phyloP scores from a whole-genome alignment of 2,888 invertebrate genomes.

The Steinernema hermaphroditum region DNA sequence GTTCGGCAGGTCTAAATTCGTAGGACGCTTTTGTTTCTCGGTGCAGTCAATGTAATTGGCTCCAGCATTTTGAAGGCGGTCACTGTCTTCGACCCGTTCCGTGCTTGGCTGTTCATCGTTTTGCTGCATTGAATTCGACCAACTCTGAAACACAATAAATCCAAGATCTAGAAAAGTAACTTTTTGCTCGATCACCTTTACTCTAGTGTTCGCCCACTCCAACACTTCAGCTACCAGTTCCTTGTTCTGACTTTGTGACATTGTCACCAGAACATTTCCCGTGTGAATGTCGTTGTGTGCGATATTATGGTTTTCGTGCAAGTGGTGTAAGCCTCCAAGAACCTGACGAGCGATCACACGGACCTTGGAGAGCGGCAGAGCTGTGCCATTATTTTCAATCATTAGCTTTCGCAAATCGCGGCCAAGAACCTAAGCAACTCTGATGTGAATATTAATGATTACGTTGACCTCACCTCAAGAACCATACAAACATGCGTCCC shows the following conservation, averaged over 20 bases:
- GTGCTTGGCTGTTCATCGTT: background rate
- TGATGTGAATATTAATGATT: background rate
- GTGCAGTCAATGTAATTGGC: background rate
- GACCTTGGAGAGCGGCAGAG: conserved; percentile 92
- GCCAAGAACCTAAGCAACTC: conserved; percentile 84
- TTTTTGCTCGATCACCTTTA: conserved; percentile 84
- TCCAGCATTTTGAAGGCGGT: background rate
- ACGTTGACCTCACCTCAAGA: conserved; percentile 56
- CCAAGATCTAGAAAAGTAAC: background rate
- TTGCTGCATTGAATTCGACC: background rate
- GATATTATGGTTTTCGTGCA: conserved; percentile 96
- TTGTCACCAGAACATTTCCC: conserved; percentile 70
- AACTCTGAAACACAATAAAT: conserved; percentile 19
- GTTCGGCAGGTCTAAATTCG: background rate
- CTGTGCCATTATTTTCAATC: conserved; percentile 94
- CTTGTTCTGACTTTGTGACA: conserved; percentile 72
- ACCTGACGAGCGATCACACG: conserved; percentile 91
- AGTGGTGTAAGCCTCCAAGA: conserved; percentile 80
- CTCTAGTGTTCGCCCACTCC: conserved; percentile 86
- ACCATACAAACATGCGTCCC: conserved; percentile 77
- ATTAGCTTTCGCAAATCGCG: conserved; percentile 96
- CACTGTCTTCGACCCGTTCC: background rate
- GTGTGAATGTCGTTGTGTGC: conserved; percentile 72
- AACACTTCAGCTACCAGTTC: conserved; percentile 91
- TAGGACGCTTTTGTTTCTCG: background rate